phyloP scores from a whole-genome alignment of 2,888 invertebrate species.

The Hypsopygia costalis region DNA sequence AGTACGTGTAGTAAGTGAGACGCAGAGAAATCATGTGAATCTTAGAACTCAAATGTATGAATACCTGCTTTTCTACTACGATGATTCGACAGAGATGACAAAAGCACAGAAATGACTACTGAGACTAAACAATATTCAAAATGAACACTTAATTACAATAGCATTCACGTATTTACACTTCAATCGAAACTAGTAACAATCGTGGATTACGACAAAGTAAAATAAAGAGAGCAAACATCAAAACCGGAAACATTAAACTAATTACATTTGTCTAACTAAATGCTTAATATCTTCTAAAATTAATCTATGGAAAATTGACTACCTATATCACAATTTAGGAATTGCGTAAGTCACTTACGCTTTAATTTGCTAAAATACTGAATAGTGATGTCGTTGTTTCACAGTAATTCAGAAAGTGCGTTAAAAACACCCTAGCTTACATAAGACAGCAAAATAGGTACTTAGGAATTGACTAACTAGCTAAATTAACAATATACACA shows the following conservation, averaged over 20 bases:
- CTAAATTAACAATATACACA: constrained; percentile 10
- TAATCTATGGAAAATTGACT: constrained; percentile 54
- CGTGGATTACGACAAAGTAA: constrained; percentile 7
- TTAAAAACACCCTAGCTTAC: constrained; percentile 11
- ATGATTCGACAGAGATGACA: too few relatives aligned
- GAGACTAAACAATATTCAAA: too few relatives aligned
- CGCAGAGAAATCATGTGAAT: too few relatives aligned
- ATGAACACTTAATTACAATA: too few relatives aligned
- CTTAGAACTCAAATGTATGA: too few relatives aligned
- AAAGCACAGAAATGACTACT: too few relatives aligned
- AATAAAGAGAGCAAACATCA: constrained; percentile 43
- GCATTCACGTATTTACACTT: too few relatives aligned
- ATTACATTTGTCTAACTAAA: constrained; percentile 21
- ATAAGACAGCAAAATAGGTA: constrained; percentile 6
- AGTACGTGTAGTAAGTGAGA: too few relatives aligned
- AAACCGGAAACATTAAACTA: constrained; percentile 21
- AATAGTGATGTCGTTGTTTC: constrained; percentile 34
- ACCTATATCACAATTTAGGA: constrained; percentile 76
- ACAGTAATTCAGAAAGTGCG: constrained; percentile 21
- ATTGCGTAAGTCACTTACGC: constrained; percentile 58
- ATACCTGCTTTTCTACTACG: too few relatives aligned
- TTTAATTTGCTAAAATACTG: constrained; percentile 40
- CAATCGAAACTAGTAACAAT: too few relatives aligned
- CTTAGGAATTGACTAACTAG: not conserved
- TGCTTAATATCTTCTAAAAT: constrained; percentile 30